Base-by-base conservation (phyloP, 2,113 vertebrate genomes). In the Chloropsis hardwickii region DNA sequence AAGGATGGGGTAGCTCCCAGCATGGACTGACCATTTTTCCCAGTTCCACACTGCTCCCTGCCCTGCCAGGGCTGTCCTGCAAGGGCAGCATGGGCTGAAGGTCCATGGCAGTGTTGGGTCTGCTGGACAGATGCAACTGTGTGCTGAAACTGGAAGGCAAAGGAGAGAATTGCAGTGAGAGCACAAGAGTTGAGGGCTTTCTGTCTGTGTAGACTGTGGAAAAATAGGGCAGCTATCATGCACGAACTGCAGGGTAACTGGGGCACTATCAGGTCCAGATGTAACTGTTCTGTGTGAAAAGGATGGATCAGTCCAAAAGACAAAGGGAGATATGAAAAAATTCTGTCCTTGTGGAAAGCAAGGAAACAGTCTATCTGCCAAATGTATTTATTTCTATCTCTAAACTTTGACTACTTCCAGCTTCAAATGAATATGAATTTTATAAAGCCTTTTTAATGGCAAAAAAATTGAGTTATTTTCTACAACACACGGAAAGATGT, bases 41-140 rank as follows among this genome's bases (percentile, higher is more conserved):
- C 1, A 61, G 6, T 35, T n/a, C 64, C 8, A 2, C 0, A 0
- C 47, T 48, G 31, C n/a, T 65, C 31, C 28, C 28, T 3, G 6
- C 44, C 24, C 28, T 78, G 29, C 40, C 33, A 65, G 54, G 50
- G 29, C 65, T 53, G 37, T 64, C 40, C 61, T 83, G 51, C 4
- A 1, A 60, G 33, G 20, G 28, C 18, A 37, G 18, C 8, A 0
- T 5, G n/a, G 82, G 44, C 17, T 50, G 54, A 29, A 50, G 65
- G 23, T 51, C 83, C 37, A 37, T 37, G 37, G 37, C 37, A 37
- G 37, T 14, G 53, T 39, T 12, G 27, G 21, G 23, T n/a, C n/a
- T n/a, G n/a, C n/a, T n/a, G n/a, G n/a, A n/a, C 18, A 13, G 15
- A 44, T 3, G 14, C 21, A 66, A 5, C 37, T 44, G 88, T 39